These are phyloP conservation scores for Phengaris alcon DNA, from an alignment of 2,888 invertebrate species.

Conservation along the genomic window DNA sequence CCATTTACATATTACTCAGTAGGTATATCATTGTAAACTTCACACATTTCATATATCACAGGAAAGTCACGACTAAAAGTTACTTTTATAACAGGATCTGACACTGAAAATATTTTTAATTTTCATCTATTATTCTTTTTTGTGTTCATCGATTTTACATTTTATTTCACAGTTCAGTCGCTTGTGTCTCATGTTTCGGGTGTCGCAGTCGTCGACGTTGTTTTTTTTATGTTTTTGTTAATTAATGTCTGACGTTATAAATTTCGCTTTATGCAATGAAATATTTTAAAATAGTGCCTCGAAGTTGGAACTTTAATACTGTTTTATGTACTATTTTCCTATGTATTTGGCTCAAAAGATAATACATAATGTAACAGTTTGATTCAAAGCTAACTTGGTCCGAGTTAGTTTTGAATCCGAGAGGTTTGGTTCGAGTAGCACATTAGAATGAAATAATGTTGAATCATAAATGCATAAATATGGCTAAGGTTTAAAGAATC, in stretches of 20 bases:
- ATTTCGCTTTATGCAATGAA: slow-evolving; percentile 1
- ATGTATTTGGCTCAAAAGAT: no score
- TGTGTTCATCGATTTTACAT: slow-evolving; percentile 18
- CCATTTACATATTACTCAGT: no score
- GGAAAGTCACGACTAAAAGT: background rate
- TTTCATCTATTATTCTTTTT: slow-evolving; percentile 6
- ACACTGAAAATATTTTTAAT: slow-evolving; percentile 4
- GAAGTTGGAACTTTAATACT: background rate
- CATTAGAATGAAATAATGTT: no score
- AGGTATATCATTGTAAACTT: background rate
- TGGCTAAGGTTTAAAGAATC: no score
- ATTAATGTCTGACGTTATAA: slow-evolving; percentile 17
- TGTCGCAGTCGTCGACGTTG: background rate
- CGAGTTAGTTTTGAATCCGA: no score
- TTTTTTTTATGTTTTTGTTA: slow-evolving; percentile 14
- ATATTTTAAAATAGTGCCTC: slow-evolving; percentile 2
- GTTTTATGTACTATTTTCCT: background rate
- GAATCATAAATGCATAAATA: no score
- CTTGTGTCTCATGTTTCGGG: slow-evolving; percentile 13
- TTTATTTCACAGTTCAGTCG: slow-evolving; percentile 14
- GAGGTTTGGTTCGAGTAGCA: no score
- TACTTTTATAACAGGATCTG: background rate
- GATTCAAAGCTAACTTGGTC: no score
- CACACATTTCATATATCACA: background rate
- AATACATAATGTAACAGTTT: no score